Evolutionary conservation across 2,113 vertebrate species (phyloP).

Genomic region (Procapra przewalskii): DNA sequence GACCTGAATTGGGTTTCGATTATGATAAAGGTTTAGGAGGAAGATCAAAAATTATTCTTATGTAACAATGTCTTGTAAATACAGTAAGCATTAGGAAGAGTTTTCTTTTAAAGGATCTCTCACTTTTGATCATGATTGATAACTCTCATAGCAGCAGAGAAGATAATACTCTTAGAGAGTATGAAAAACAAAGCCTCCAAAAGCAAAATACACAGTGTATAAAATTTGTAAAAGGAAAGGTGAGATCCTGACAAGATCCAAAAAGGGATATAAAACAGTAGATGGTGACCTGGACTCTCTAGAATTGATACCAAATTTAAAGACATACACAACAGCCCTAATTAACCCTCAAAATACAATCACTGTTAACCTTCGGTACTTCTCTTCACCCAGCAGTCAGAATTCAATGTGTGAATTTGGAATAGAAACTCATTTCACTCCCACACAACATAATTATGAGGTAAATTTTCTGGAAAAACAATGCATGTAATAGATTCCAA

Average conservation of each 20-base stretch:
- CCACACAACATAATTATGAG: conserved; percentile 70
- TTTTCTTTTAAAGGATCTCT: neutral
- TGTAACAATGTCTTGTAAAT: neutral
- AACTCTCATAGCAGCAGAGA: neutral
- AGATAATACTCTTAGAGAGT: neutral
- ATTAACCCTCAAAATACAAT: neutral
- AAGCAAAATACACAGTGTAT: neutral
- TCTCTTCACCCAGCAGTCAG: conserved; percentile 32
- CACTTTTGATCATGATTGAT: neutral
- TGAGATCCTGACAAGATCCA: neutral
- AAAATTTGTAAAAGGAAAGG: neutral
- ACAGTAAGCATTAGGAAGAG: neutral
- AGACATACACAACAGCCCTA: neutral
- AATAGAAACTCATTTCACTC: conserved; percentile 71
- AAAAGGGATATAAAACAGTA: neutral
- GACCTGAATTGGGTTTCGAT: neutral
- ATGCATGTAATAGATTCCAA: conserved; percentile 69
- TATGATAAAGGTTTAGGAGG: neutral
- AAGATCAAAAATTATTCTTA: neutral
- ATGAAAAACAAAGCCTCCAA: neutral
- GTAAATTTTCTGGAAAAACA: conserved; percentile 77
- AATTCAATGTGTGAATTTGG: conserved; percentile 46
- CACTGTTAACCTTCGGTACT: conserved; percentile 10
- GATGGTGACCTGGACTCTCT: neutral
- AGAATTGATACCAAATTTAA: conserved; percentile 1